phyloP scores from a whole-genome alignment of 2,113 vertebrate genomes.

The Ophiodon elongatus region DNA sequence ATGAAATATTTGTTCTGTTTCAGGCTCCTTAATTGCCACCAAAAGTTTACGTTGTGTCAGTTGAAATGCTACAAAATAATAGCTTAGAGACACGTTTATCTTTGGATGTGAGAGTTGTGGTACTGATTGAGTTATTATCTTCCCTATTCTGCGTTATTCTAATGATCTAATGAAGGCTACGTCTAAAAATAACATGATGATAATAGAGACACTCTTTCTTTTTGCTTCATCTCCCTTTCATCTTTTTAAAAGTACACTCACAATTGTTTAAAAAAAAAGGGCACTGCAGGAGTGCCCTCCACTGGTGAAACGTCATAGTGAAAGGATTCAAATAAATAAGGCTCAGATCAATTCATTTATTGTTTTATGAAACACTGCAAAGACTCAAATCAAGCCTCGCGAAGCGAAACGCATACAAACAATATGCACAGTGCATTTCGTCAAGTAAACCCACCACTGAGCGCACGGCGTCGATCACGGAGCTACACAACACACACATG shows the following conservation, averaged over 20 bases:
- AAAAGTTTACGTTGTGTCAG: neutral
- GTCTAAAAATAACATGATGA: constrained; percentile 44
- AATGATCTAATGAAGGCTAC: constrained; percentile 28
- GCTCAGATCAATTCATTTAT: constrained; percentile 54
- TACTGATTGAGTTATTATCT: constrained; percentile 11
- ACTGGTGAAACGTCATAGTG: constrained; percentile 38
- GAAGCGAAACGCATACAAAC: constrained; percentile 42
- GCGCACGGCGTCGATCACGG: constrained; percentile 27
- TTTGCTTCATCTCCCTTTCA: constrained; percentile 11
- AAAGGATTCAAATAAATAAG: neutral
- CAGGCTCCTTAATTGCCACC: neutral
- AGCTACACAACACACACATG: constrained; percentile 34
- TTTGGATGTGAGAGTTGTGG: neutral
- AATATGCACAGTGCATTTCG: constrained; percentile 68
- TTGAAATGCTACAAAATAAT: neutral
- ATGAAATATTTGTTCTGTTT: neutral
- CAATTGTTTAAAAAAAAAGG: too few relatives aligned
- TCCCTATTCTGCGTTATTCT: constrained; percentile 45
- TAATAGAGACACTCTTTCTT: constrained; percentile 4
- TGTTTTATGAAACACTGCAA: constrained; percentile 29
- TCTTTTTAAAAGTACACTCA: neutral
- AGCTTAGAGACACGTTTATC: neutral
- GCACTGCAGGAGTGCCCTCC: constrained; percentile 57
- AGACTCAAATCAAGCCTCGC: constrained; percentile 61
- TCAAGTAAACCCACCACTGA: constrained; percentile 60